Conservation (phyloP, 2,797 vertebrate species). For the Halcyon chelicuti region DNA sequence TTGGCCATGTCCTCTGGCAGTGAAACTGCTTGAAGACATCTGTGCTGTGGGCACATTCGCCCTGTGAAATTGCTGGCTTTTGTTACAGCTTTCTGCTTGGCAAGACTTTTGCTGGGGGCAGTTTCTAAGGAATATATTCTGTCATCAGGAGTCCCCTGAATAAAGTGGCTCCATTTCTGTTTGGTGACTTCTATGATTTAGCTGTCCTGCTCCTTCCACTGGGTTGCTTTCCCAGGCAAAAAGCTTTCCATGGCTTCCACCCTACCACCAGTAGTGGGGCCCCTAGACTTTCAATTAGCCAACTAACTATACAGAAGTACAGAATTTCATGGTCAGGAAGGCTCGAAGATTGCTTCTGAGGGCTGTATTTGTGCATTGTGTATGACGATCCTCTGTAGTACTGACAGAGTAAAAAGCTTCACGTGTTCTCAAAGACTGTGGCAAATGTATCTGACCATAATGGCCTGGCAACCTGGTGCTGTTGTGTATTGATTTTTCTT, state of each 20-base stretch:
- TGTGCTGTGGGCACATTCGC: neutral
- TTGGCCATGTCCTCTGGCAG: neutral
- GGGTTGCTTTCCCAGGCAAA: neutral
- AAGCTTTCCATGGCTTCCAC: neutral
- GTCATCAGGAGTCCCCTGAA: neutral
- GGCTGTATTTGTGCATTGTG: neutral
- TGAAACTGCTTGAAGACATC: neutral
- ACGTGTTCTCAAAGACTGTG: neutral
- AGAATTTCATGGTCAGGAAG: neutral
- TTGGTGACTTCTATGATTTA: neutral
- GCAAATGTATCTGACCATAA: neutral
- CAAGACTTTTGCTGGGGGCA: neutral
- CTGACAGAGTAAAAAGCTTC: neutral
- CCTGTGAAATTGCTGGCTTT: neutral
- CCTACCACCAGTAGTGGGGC: neutral
- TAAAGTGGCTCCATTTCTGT: neutral
- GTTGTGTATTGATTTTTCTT: neutral
- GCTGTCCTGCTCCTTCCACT: neutral
- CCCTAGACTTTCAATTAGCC: neutral
- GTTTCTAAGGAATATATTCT: neutral
- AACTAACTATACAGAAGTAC: neutral
- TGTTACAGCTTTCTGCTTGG: constrained; percentile 20
- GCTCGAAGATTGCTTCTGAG: neutral
- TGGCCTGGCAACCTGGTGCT: neutral
- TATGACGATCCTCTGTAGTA: neutral